Evolutionary conservation across 2,797 vertebrate species (phyloP), one percentile per base, ranked within the genome.

Genomic region (Ceryle rudis): DNA sequence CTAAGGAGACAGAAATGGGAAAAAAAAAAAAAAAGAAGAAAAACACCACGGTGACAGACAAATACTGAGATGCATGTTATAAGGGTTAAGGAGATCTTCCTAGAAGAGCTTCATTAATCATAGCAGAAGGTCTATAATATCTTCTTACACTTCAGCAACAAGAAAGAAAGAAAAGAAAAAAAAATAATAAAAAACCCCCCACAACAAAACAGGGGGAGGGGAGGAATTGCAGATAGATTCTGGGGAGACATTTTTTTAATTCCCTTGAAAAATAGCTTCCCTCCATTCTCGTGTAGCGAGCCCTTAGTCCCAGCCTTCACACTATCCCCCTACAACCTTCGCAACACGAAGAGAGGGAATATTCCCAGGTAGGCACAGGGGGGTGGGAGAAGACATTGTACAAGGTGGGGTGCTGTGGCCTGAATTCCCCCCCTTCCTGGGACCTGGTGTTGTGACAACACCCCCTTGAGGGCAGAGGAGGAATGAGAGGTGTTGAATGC

Each of bases 401-500:
- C 71, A 81, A 95, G 94, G 94, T 89, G 95, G 94, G 91, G 92
- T 86, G 93, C 11, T 82, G 81, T 92, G 91, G 83, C 95, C 88
- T 80, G 83, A 90, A 95, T 94, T 90, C 82, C 80, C 93, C 94
- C 92, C 90, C 89, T 94, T 77, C 49, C 82, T 22, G 73, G 86
- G 94, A 81, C 79, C 95, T n/a, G 65, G 81, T 73, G 92, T 90
- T 96, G 93, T 94, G 82, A 97, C 80, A 94, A 86, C 96, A 73
- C 96, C 96, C 94, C 94, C 96, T 94, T 95, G 90, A 97, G 95
- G 93, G 96, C 89, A 95, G 25, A 83, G 78, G 11, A 89, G 89
- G 95, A 95, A 96, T 62, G 89, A 47, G 95, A 95, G 85, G 89
- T 78, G 94, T 11, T 41, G 75, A 57, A 79, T 95, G 82, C 83